Percentiles rank a stretch among this genome's conserved stretches.
These are phyloP conservation scores for Heliconius charithonia DNA, from an alignment of 2,888 invertebrate species.

Conservation along the genomic window DNA sequence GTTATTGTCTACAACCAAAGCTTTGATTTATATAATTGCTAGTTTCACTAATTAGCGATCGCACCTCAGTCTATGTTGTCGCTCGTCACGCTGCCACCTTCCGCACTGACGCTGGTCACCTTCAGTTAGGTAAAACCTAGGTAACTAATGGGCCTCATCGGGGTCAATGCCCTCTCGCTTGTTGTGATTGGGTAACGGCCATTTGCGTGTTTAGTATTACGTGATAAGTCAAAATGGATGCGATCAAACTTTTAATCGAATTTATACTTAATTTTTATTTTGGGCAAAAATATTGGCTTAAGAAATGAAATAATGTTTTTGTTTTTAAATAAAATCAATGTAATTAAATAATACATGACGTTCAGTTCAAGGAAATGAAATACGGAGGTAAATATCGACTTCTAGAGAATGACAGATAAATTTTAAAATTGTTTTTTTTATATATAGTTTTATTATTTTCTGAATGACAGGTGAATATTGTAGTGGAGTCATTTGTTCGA, in stretches of 20 bases:
- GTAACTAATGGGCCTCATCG: background rate
- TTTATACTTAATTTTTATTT: background rate
- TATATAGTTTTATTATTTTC: background rate
- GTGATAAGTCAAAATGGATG: background rate
- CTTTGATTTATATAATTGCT: background rate
- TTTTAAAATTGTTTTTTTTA: background rate
- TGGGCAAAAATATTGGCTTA: too few relatives aligned
- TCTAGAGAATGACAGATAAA: too few relatives aligned
- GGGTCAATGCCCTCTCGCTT: slow-evolving; percentile 2
- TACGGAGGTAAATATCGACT: background rate
- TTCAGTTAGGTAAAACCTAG: background rate
- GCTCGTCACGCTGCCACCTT: background rate
- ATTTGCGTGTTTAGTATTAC: slow-evolving; percentile 1
- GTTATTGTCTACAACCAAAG: background rate
- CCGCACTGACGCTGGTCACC: background rate
- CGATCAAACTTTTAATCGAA: background rate
- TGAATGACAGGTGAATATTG: too few relatives aligned
- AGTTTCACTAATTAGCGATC: background rate
- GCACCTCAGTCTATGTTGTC: background rate
- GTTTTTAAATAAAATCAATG: too few relatives aligned
- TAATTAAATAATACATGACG: too few relatives aligned
- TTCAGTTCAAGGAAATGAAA: background rate
- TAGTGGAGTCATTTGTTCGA: too few relatives aligned
- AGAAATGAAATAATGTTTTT: too few relatives aligned
- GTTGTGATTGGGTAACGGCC: slow-evolving; percentile 16